Evolutionary conservation across 2,888 invertebrate species (phyloP).

Genomic region (Frankliniella fusca): DNA sequence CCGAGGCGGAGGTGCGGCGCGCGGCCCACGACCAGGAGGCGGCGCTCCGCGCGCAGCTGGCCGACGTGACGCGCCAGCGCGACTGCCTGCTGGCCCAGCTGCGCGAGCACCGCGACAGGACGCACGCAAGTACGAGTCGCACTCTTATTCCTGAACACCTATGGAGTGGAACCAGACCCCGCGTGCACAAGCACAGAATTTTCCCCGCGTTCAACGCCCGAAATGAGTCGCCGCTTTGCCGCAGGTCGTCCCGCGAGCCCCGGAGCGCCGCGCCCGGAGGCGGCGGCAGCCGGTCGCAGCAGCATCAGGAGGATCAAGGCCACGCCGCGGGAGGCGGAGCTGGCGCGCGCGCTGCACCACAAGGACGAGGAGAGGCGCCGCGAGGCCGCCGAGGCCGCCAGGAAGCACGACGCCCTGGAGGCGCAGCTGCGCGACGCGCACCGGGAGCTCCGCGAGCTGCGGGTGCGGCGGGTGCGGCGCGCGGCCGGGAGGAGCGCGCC

Average conservation of each 20-base stretch:
- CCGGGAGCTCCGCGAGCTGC: background rate
- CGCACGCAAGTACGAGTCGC: too few relatives aligned
- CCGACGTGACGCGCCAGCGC: background rate
- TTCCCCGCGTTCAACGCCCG: too few relatives aligned
- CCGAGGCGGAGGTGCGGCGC: slow-evolving; percentile 2
- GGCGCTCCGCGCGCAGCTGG: background rate
- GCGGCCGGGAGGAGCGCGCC: too few relatives aligned
- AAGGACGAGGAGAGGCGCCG: background rate
- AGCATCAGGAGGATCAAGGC: background rate
- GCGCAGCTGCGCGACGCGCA: slow-evolving; percentile 7
- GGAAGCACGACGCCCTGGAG: background rate
- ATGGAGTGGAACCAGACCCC: too few relatives aligned
- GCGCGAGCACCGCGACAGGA: background rate
- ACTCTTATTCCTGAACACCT: too few relatives aligned
- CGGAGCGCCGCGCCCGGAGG: background rate
- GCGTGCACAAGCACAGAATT: too few relatives aligned
- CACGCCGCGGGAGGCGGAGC: background rate
- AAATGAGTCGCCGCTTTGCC: too few relatives aligned
- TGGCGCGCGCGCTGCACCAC: slow-evolving; percentile 13
- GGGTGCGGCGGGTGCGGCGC: background rate
- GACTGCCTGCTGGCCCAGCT: slow-evolving; percentile 8
- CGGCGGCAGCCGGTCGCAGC: background rate
- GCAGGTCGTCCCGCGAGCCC: background rate
- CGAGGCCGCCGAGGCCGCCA: background rate
- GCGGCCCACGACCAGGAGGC: background rate